A percentile compares a stretch with the other conserved stretches of the same genome.
Evolutionary conservation across 2,888 invertebrate genomes (phyloP).

Genomic region (Eupeodes luniger): DNA sequence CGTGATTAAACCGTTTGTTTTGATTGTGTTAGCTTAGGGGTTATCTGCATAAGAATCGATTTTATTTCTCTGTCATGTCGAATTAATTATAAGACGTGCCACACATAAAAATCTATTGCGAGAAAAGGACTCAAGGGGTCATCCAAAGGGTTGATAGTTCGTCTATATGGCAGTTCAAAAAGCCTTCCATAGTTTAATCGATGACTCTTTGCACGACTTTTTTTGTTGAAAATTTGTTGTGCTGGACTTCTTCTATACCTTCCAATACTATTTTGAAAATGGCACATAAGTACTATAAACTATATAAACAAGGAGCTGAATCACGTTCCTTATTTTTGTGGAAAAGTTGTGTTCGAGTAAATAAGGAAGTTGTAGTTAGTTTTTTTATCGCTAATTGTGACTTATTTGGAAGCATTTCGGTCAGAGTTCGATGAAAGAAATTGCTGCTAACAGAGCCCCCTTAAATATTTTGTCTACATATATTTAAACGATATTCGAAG

Average conservation of each 20-base stretch:
- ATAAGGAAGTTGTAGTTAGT: constrained; percentile 41
- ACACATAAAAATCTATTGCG: constrained; percentile 48
- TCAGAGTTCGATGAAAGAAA: background rate
- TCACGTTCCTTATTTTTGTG: constrained; percentile 46
- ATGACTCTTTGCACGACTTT: constrained; percentile 47
- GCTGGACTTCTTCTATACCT: background rate
- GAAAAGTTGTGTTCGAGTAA: background rate
- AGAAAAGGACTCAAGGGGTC: constrained; percentile 47
- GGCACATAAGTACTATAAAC: background rate
- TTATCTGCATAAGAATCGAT: constrained; percentile 58
- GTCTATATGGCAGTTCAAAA: constrained; percentile 16
- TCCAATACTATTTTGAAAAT: constrained; percentile 40
- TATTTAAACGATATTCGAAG: no score
- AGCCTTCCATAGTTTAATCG: background rate
- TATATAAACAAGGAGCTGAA: constrained; percentile 6
- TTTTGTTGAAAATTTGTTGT: constrained; percentile 34
- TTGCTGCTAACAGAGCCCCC: background rate
- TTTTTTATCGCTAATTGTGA: background rate
- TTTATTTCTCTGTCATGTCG: constrained; percentile 69
- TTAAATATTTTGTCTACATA: no score
- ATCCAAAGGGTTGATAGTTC: constrained; percentile 15
- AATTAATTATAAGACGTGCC: constrained; percentile 71
- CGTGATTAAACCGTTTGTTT: constrained; percentile 71
- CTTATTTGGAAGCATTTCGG: constrained; percentile 6
- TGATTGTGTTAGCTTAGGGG: constrained; percentile 49